Conservation (phyloP, 53 echinoderm and acorn worm genomes). For the Echinometra lucunter region DNA sequence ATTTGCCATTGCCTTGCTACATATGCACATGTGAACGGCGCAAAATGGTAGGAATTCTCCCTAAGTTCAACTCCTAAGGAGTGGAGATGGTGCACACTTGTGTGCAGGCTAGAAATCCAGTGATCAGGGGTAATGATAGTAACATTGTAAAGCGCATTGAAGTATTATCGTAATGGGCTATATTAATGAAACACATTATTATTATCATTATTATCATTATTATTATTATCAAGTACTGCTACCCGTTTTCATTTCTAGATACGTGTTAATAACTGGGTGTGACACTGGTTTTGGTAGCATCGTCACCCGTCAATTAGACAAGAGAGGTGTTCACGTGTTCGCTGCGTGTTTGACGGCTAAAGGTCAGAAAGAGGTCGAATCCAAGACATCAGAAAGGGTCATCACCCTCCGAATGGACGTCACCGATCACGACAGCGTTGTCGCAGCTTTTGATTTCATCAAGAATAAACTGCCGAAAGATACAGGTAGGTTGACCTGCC, state of each 20-base stretch:
- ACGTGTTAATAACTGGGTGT: constrained; percentile 79
- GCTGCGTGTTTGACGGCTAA: constrained; percentile 81
- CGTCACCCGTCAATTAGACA: constrained; percentile 78
- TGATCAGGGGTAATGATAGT: no score
- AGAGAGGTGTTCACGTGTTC: constrained; percentile 80
- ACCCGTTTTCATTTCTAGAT: constrained; percentile 13
- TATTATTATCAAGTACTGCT: not conserved
- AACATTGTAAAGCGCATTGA: no score
- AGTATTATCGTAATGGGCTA: no score
- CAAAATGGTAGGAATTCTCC: no score
- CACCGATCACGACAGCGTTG: constrained; percentile 72
- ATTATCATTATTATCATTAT: no score
- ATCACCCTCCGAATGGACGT: constrained; percentile 76
- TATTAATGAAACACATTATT: no score
- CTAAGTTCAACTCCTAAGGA: no score
- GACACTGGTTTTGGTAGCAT: constrained; percentile 85
- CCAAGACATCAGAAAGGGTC: constrained; percentile 64
- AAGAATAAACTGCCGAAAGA: constrained; percentile 72
- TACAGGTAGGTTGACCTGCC: constrained; percentile 39
- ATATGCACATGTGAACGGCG: no score
- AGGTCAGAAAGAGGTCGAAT: constrained; percentile 70
- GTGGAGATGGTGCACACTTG: no score
- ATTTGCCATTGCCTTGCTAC: no score
- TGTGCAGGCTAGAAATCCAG: no score
- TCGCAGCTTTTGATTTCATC: constrained; percentile 67